Conservation (phyloP, 2,888 invertebrate species). For the Apodemia mormo region DNA sequence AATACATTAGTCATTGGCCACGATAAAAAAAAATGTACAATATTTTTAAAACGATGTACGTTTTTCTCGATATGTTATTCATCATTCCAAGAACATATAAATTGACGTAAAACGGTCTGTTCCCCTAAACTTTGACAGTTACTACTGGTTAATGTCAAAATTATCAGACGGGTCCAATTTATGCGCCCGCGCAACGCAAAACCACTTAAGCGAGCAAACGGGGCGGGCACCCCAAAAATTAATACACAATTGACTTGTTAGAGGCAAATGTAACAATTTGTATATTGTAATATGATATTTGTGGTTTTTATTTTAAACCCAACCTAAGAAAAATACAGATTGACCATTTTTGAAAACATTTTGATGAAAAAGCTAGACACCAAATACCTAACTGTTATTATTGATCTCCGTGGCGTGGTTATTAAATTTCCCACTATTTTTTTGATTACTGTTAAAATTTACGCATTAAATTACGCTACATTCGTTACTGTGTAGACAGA, state of each 20-base stretch:
- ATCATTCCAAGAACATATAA: constrained; percentile 56
- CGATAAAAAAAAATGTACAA: too few species aligned
- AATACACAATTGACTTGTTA: constrained; percentile 72
- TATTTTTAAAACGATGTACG: too few species aligned
- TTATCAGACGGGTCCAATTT: constrained; percentile 74
- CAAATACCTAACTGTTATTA: too few species aligned
- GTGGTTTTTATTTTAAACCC: neutral
- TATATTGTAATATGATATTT: constrained; percentile 26
- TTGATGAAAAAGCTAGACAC: too few species aligned
- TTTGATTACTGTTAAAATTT: too few species aligned
- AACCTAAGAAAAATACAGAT: neutral
- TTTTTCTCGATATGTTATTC: constrained; percentile 43
- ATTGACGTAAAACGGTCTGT: constrained; percentile 68
- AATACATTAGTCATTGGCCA: too few species aligned
- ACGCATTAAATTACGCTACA: too few species aligned
- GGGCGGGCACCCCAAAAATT: constrained; percentile 45
- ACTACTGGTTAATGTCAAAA: constrained; percentile 78
- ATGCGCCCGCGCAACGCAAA: constrained; percentile 62
- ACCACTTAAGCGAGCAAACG: constrained; percentile 64
- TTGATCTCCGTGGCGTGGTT: too few species aligned
- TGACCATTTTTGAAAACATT: neutral
- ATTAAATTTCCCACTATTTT: too few species aligned
- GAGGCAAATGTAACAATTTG: constrained; percentile 45
- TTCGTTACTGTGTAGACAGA: too few species aligned
- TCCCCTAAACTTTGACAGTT: constrained; percentile 64